A percentile compares a stretch with the other conserved stretches of the same genome.
Evolutionary conservation across 2,113 vertebrate genomes (phyloP).

Genomic region (Chaetodon auriga): DNA sequence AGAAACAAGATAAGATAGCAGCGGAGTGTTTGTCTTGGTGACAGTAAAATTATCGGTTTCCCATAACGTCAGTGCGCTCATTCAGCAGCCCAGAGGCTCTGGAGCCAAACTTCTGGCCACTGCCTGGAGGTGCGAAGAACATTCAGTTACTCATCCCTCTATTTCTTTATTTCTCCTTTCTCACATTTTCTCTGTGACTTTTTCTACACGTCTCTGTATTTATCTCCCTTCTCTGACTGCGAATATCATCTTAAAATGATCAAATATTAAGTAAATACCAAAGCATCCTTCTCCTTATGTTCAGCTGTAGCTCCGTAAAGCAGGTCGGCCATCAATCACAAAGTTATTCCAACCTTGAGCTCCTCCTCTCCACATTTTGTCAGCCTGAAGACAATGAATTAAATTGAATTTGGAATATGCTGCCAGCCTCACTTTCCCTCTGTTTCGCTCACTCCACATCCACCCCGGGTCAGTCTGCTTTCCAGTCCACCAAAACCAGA

Average conservation of each 20-base stretch:
- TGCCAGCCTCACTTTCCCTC: not conserved
- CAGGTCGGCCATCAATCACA: not conserved
- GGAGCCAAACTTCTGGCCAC: slow-evolving; percentile 26
- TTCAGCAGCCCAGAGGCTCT: not conserved
- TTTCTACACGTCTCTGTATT: not conserved
- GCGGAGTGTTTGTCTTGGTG: slow-evolving; percentile 32
- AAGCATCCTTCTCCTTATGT: not conserved
- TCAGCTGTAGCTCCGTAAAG: slow-evolving; percentile 5
- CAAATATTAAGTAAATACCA: not conserved
- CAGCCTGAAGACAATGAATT: not conserved
- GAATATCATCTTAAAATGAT: not conserved
- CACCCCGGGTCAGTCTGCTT: not conserved
- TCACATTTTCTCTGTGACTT: not conserved
- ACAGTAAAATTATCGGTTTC: slow-evolving; percentile 37
- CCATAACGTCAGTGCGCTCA: slow-evolving; percentile 43
- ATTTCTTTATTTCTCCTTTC: not conserved
- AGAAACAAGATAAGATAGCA: slow-evolving; percentile 37
- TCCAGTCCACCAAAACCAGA: not conserved
- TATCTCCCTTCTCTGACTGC: not conserved
- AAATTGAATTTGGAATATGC: too few relatives aligned
- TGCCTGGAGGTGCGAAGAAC: not conserved
- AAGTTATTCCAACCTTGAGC: not conserved
- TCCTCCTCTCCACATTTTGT: not conserved
- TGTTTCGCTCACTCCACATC: slow-evolving; percentile 7
- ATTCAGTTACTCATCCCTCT: not conserved